Evolutionary conservation across 1,140 invertebrate species (phyloP), one percentile per base, ranked within the genome.

Genomic region (Drosophila asahinai): DNA sequence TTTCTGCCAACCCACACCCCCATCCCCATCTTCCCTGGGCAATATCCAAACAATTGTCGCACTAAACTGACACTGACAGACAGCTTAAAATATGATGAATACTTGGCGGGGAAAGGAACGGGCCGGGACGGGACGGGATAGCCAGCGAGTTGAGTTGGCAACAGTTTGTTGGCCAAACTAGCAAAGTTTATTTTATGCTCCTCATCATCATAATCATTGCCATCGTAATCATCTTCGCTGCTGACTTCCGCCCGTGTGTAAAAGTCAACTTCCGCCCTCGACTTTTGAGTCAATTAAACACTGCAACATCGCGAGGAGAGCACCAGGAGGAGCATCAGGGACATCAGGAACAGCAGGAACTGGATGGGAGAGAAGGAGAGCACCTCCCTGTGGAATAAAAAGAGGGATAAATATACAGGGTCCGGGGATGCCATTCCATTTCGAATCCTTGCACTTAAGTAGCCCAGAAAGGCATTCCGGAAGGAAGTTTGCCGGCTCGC

Each of bases 231-330:
- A 63, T 72, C 57, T 51, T 68, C 33, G 51, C 73, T 73, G 49
- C 62, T 63, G 43, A 81, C 82, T 86, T 86, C 82, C 83, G 83
- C 60, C 75, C 70, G 75, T 80, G 75, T 82, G 64, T 86, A 81
- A 81, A 81, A 86, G 47, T 65, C 70, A 74, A 86, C 83, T 86
- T 86, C 83, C 83, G 83, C 65, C 45, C 72, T 63, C 54, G 81
- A 84, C 77, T 83, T 80, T 84, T 80, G 77, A 86, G 79, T 78
- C 82, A 86, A 81, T 86, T 81, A 81, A 86, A 71, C 79, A 78
- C 74, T 79, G 77, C 49, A 84, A 67, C 81, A 81, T 66, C 54
- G 62, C 65, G 61, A 55, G 57, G 17, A 65, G 25, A 43, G 55
- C 58, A n/a, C 51, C 62, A 82, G 40, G 33, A 52, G 45, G 43